Evolutionary conservation across 2,888 invertebrate species (phyloP).

Genomic region (Ectemnius continuus): DNA sequence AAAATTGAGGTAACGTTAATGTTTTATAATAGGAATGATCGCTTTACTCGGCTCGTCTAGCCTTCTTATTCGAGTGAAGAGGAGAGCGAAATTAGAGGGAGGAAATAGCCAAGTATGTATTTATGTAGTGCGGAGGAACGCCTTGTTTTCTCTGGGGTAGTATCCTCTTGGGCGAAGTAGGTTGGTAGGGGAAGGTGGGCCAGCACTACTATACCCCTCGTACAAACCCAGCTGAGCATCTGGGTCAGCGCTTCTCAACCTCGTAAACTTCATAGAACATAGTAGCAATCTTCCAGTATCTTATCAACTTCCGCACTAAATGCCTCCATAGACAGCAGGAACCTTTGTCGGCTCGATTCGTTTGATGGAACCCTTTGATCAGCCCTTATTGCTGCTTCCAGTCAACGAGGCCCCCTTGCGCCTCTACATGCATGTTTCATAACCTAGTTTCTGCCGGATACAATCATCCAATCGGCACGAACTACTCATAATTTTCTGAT

Average conservation of each 20-base stretch:
- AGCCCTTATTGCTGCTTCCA: no score
- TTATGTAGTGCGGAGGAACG: conserved; percentile 26
- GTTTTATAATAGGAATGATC: no score
- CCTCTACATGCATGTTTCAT: no score
- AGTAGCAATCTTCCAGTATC: background rate
- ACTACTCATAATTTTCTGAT: no score
- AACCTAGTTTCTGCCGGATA: no score
- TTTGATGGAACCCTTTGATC: no score
- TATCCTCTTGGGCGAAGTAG: conserved; percentile 50
- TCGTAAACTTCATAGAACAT: background rate
- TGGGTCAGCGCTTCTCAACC: conserved; percentile 9
- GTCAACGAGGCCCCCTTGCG: no score
- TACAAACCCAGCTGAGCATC: background rate
- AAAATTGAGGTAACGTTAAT: no score
- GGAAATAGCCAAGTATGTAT: background rate
- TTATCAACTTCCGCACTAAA: background rate
- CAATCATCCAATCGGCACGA: no score
- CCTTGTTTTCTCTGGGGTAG: conserved; percentile 57
- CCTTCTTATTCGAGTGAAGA: background rate
- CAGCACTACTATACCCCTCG: background rate
- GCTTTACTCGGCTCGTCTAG: no score
- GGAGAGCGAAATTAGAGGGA: background rate
- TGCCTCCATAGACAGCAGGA: no score
- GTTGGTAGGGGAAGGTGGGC: conserved; percentile 37
- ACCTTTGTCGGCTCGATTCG: no score